Percentiles rank a stretch among this genome's conserved stretches.
phyloP scores from a whole-genome alignment of 2,113 vertebrate species.

The Gyps fulvus region DNA sequence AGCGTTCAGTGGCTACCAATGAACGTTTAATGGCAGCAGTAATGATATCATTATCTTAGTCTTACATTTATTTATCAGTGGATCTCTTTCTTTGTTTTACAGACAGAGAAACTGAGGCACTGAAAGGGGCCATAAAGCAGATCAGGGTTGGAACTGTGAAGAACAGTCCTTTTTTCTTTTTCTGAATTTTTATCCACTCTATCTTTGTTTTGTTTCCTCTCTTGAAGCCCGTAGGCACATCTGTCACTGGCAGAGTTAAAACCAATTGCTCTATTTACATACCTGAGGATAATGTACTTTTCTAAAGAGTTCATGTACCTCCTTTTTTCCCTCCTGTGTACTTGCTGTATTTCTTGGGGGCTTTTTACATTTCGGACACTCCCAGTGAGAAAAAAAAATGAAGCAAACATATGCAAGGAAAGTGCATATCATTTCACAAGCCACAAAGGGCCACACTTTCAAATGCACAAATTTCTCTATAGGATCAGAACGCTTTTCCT shows the following conservation, averaged over 20 bases:
- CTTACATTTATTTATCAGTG: neutral
- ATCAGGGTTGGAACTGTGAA: neutral
- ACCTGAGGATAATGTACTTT: neutral
- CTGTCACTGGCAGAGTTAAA: neutral
- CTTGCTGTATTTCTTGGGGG: neutral
- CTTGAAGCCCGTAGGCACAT: neutral
- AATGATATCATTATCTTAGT: neutral
- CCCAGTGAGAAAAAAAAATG: neutral
- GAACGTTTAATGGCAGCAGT: neutral
- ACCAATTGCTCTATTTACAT: neutral
- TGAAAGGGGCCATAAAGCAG: neutral
- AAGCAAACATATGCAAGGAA: neutral
- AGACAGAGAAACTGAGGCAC: neutral
- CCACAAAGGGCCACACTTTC: neutral
- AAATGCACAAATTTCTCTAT: neutral
- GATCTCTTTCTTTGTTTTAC: neutral
- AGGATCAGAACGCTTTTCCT: neutral
- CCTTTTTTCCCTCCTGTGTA: neutral
- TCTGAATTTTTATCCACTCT: neutral
- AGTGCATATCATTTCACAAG: neutral
- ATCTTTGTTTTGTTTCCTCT: neutral
- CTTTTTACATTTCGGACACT: neutral
- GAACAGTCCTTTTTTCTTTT: neutral
- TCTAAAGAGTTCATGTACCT: neutral
- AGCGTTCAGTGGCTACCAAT: neutral